Conservation (phyloP, 2,113 vertebrate species). For the Gallinago paraguaiae region DNA sequence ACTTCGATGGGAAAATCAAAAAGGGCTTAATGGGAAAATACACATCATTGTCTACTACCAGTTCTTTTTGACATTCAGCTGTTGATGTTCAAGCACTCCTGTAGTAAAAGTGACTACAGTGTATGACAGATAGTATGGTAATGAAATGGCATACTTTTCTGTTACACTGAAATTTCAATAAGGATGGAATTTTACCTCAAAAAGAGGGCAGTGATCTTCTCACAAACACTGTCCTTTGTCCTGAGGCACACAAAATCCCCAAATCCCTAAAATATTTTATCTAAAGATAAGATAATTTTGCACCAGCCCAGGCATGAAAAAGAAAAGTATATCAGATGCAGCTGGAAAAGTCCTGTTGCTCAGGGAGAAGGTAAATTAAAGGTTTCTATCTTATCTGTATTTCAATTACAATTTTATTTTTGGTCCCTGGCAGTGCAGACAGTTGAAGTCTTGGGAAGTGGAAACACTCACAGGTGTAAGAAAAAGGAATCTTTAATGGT, state of each 20-base stretch:
- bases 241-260: conserved; percentile 75
- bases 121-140: conserved; percentile 3
- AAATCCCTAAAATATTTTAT: conserved; percentile 81
- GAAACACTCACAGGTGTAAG: conserved; percentile 45
- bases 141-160: conserved; percentile 41
- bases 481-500: conserved; percentile 58
- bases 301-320: conserved; percentile 56
- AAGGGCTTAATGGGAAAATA: neutral
- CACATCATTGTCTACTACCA: neutral
- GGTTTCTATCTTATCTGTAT: conserved; percentile 77
- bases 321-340: conserved; percentile 65
- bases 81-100: neutral
- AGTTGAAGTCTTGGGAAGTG: conserved; percentile 66
- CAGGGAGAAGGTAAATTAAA: conserved; percentile 78
- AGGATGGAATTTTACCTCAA: conserved; percentile 58
- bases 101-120: neutral
- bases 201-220: conserved; percentile 74
- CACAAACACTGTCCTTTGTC: conserved; percentile 75
- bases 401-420: conserved; percentile 80
- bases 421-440: conserved; percentile 64
- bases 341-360: conserved; percentile 68
- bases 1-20: neutral
- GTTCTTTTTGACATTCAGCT: neutral
- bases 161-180: conserved; percentile 68
- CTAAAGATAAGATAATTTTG: conserved; percentile 75